Base-by-base conservation (phyloP, 2,113 vertebrate species). In the Meles meles region DNA sequence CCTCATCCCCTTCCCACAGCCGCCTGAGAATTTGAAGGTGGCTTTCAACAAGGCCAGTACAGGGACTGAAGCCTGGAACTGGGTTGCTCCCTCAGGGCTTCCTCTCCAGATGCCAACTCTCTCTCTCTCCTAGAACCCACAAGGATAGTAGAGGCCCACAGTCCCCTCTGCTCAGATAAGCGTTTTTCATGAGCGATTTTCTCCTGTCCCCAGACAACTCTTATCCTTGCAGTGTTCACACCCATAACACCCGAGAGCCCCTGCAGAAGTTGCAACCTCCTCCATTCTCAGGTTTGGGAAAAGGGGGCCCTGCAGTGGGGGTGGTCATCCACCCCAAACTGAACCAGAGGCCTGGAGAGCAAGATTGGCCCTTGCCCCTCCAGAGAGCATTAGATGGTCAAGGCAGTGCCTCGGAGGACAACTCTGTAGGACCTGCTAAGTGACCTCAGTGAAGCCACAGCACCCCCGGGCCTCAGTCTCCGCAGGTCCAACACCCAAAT, bases 391-490 rank as follows among this genome's bases (percentile, higher is more conserved):
- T 2, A 0, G 6, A 17, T 37, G 67, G 67, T 17, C 34, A 39
- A 67, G 44, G 34, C 11, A 34, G 10, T 37, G 37, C 39, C 65
- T 79, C 17, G 34, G 23, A 97, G 15, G 67, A 12, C 85, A 65
- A 74, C 77, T 57, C 94, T 77, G 86, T 31, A 8, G 18, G 47
- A 34, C 59, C 49, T n/a, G 5, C 86, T 71, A 29, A 90, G 31
- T 71, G 71, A 90, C 86, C 76, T 61, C 89, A 14, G 34, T 44
- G 37, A 90, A 97, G 63, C 29, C 84, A 17, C 72, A 5, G 6
- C 31, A 17, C 7, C 63, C 10, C 82, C 2, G 88, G 94, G 95
- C 93, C 98, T 84, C 97, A 49, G 95, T 21, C 3, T 95, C 15
- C 92, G 88, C 96, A 34, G 15, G 31, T 8, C 69, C 15, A 69